phyloP scores from a whole-genome alignment of 2,888 invertebrate genomes.

The Spisula subtruncata region DNA sequence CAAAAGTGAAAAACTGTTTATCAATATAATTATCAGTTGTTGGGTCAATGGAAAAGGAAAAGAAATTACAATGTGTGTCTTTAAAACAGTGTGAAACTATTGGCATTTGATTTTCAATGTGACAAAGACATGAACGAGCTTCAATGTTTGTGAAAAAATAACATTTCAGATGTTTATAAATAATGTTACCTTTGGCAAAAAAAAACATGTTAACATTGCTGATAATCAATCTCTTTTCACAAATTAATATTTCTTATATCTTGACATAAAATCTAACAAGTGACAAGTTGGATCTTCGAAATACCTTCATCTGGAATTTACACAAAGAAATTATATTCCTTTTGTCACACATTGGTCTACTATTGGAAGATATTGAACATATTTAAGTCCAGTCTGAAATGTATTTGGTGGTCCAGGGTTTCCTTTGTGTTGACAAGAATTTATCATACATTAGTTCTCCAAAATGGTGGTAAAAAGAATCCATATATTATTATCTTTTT shows the following conservation, averaged over 20 bases:
- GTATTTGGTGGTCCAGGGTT: not conserved
- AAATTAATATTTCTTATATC: constrained; percentile 14
- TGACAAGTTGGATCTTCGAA: not conserved
- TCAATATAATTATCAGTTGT: too few species aligned
- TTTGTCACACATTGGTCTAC: constrained; percentile 15
- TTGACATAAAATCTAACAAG: constrained; percentile 16
- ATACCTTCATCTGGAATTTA: not conserved
- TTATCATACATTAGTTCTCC: not conserved
- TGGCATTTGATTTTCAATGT: too few species aligned
- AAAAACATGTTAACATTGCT: too few species aligned
- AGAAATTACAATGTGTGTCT: too few species aligned
- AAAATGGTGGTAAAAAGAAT: not conserved
- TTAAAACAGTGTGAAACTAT: too few species aligned
- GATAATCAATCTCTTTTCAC: not conserved
- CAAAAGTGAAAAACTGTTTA: too few species aligned
- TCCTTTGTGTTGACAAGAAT: not conserved
- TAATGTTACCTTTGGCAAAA: too few species aligned
- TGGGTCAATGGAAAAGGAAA: too few species aligned
- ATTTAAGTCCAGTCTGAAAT: not conserved
- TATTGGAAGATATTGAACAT: not conserved
- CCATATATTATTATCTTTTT: too few species aligned
- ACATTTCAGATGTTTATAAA: too few species aligned
- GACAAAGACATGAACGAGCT: too few species aligned
- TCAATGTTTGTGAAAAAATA: too few species aligned
- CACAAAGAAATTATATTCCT: not conserved